phyloP scores from a whole-genome alignment of 1,140 invertebrate species.

The Forficula auricularia region DNA sequence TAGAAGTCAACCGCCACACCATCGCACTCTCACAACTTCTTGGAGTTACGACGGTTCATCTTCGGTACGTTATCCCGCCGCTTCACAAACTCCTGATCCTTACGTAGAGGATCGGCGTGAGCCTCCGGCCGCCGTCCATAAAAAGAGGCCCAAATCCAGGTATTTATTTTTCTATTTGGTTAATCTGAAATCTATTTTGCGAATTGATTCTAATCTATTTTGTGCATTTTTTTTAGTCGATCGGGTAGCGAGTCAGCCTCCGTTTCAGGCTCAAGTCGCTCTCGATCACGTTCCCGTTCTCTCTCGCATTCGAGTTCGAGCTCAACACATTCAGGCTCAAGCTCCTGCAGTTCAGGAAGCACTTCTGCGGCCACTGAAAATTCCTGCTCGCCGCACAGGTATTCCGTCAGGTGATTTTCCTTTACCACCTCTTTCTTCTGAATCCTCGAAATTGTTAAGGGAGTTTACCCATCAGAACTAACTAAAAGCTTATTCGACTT shows the following conservation, averaged over 20 bases:
- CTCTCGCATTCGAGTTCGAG: constrained; percentile 28
- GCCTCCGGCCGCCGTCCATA: constrained; percentile 17
- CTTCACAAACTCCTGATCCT: constrained; percentile 17
- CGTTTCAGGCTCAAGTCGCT: constrained; percentile 26
- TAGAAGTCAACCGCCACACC: constrained; percentile 15
- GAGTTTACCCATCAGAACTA: too few species aligned
- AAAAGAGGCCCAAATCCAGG: constrained; percentile 32
- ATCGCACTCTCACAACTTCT: constrained; percentile 11
- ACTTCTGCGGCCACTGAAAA: constrained; percentile 20
- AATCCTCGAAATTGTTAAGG: too few species aligned
- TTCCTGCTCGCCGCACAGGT: constrained; percentile 21
- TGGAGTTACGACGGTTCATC: constrained; percentile 21
- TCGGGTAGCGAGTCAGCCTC: constrained; percentile 27
- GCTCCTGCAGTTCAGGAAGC: constrained; percentile 23
- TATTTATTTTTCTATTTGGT: constrained; percentile 13
- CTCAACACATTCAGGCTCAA: constrained; percentile 21
- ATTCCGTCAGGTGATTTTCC: neutral
- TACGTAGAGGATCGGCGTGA: constrained; percentile 19
- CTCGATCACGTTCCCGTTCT: constrained; percentile 31
- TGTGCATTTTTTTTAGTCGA: constrained; percentile 12
- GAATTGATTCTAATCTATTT: neutral
- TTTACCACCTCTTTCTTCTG: neutral
- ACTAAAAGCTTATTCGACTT: too few species aligned
- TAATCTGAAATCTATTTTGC: neutral
- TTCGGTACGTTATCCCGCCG: constrained; percentile 14